Base-by-base conservation (phyloP, 1,140 invertebrate genomes). In the Medauroidea extradentata region DNA sequence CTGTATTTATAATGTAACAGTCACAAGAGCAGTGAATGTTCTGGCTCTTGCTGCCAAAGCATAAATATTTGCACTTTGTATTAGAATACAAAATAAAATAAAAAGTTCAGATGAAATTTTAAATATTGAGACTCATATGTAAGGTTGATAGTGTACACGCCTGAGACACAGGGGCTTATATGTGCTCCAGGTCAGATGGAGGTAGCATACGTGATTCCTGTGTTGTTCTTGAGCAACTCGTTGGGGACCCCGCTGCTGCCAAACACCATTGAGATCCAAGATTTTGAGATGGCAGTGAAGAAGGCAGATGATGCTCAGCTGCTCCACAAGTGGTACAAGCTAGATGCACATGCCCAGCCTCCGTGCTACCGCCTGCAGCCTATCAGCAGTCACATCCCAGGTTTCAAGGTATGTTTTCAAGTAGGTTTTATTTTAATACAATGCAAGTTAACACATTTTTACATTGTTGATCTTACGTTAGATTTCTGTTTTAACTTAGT, bases 241-340 rank as follows among this genome's bases (percentile, higher is more conserved):
- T 71, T 90, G 39, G 88, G 88, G 23, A 85, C 84, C 16, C 85
- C 87, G n/a, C 77, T 90, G 59, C 73, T 90, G 14, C 88, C 88
- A 7, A 83, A 87, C 63, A 88, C 85, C 1, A 81, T 91, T 42
- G 87, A 89, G 71, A 84, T 82, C 64, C 82, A 85, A 18, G 88
- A 91, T 74, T 90, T 89, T 71, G 84, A 88, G 67, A 82, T 83
- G 57, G 87, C 85, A 5, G 74, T 88, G 51, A 82, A 82, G 41
- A 77, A 80, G 3, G 82, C 86, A 11, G 79, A 81, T 8, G 83
- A 85, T 62, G 78, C 77, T 11, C 80, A 83, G 44, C 63, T 82
- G 19, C 67, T 83, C n/a, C 69, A 73, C 27, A 81, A 89, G 75
- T 94, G 89, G 89, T 92, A 86, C 57, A 71, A 70, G 27, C 71